A percentile compares a stretch with the other conserved stretches of the same genome.
These are phyloP conservation scores for Pseudomyrmex cubaensis DNA, from an alignment of 1,140 invertebrate genomes.

Conservation along the genomic window DNA sequence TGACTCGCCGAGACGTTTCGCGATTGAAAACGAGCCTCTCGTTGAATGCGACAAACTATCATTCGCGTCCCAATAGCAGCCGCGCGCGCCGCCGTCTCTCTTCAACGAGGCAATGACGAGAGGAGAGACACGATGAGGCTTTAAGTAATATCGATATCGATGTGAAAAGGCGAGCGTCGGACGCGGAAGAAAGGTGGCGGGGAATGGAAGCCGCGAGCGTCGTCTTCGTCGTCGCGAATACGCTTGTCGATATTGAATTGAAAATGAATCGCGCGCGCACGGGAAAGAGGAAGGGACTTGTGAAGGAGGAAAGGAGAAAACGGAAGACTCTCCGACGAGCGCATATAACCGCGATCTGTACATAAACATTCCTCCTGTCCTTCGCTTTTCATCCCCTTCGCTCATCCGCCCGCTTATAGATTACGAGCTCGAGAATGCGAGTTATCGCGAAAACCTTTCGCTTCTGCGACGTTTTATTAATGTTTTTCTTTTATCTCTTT, in stretches of 20 bases:
- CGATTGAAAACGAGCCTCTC: background rate
- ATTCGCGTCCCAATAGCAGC: slow-evolving; percentile 14
- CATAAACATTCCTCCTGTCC: slow-evolving; percentile 58
- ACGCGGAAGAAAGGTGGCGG: background rate
- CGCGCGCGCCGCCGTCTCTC: background rate
- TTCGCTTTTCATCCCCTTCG: slow-evolving; percentile 35
- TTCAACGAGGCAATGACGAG: slow-evolving; percentile 7
- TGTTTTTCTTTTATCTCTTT: background rate
- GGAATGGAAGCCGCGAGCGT: background rate
- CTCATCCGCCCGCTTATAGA: slow-evolving; percentile 42
- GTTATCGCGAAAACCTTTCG: slow-evolving; percentile 24
- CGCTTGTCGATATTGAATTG: slow-evolving; percentile 66
- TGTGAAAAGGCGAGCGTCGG: slow-evolving; percentile 43
- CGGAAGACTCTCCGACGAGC: background rate
- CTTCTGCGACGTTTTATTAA: slow-evolving; percentile 44
- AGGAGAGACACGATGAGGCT: slow-evolving; percentile 36
- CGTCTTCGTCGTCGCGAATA: slow-evolving; percentile 47
- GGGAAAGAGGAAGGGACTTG: slow-evolving; percentile 2
- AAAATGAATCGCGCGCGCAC: slow-evolving; percentile 58
- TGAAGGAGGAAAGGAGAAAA: background rate
- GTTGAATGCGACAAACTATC: slow-evolving; percentile 24
- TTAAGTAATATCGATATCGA: slow-evolving; percentile 71
- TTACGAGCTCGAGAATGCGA: slow-evolving; percentile 45
- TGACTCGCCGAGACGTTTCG: slow-evolving; percentile 20
- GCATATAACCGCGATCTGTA: slow-evolving; percentile 46